A percentile compares a stretch with the other conserved stretches of the same genome.
These are phyloP conservation scores for Trichacis sp. DNA, from an alignment of 2,888 invertebrate genomes.

Conservation along the genomic window DNA sequence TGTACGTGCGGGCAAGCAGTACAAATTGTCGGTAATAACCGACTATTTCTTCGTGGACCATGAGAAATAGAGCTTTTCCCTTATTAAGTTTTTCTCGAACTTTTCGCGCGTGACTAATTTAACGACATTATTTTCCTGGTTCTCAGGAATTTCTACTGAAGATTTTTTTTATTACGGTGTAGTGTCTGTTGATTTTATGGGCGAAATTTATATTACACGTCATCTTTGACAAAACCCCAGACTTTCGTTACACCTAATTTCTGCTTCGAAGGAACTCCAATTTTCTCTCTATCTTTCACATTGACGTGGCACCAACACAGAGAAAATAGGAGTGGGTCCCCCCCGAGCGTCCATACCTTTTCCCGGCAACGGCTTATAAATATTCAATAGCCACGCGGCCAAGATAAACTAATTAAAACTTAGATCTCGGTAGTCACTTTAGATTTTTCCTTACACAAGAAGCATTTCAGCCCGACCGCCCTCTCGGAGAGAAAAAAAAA, in stretches of 20 bases:
- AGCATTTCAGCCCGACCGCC: conserved; percentile 66
- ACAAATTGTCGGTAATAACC: conserved; percentile 1
- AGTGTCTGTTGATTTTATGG: too few relatives aligned
- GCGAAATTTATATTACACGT: too few relatives aligned
- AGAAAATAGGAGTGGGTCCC: conserved; percentile 13
- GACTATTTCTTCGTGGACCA: background rate
- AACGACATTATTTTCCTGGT: too few relatives aligned
- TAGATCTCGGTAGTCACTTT: conserved; percentile 70
- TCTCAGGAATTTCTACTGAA: too few relatives aligned
- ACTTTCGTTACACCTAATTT: too few relatives aligned
- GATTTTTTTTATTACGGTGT: too few relatives aligned
- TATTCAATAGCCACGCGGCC: conserved; percentile 70
- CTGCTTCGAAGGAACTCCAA: conserved; percentile 24
- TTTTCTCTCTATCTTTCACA: conserved; percentile 29
- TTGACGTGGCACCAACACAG: conserved; percentile 16
- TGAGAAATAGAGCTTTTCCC: background rate
- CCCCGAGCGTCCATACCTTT: conserved; percentile 24
- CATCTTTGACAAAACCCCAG: conserved; percentile 35
- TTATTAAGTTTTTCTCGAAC: background rate
- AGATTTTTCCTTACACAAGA: conserved; percentile 70
- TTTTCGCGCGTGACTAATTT: background rate
- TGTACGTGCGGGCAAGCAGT: background rate
- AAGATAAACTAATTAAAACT: conserved; percentile 70
- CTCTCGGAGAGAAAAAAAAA: conserved; percentile 57
- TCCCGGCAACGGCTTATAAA: conserved; percentile 64